phyloP scores from a whole-genome alignment of 2,113 vertebrate genomes.

The Struthidea cinerea region DNA sequence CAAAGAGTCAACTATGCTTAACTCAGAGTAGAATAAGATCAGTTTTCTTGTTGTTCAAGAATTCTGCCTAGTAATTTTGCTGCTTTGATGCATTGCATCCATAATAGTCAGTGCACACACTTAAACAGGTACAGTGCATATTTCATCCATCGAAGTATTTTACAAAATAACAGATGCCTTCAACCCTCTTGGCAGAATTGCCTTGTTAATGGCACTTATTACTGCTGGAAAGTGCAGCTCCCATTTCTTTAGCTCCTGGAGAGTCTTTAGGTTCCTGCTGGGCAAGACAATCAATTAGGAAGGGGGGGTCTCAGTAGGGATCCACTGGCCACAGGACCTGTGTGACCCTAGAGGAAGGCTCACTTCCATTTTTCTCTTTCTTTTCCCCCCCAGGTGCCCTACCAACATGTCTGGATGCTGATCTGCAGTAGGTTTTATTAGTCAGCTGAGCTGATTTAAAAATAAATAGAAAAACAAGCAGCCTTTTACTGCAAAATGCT shows the following conservation, averaged over 20 bases:
- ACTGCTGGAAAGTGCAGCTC: slow-evolving; percentile 19
- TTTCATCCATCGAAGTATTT: slow-evolving; percentile 15
- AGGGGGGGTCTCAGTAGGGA: background rate
- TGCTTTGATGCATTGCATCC: slow-evolving; percentile 17
- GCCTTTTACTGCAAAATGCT: background rate
- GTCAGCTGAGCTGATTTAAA: background rate
- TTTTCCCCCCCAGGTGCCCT: background rate
- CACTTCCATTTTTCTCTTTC: background rate
- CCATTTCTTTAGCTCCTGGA: slow-evolving; percentile 19
- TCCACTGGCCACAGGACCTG: background rate
- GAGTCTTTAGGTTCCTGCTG: slow-evolving; percentile 40
- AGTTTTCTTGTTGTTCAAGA: background rate
- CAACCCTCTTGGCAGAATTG: slow-evolving; percentile 33
- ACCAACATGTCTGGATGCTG: background rate
- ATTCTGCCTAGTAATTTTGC: slow-evolving; percentile 33
- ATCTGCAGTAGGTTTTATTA: background rate
- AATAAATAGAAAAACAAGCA: background rate
- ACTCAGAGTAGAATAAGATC: slow-evolving; percentile 31
- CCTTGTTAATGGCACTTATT: slow-evolving; percentile 46
- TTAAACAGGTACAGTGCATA: background rate
- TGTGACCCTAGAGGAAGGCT: background rate
- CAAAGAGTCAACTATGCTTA: slow-evolving; percentile 28
- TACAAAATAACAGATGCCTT: slow-evolving; percentile 34
- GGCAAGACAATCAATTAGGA: background rate
- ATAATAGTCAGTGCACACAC: background rate